A percentile compares a stretch with the other conserved stretches of the same genome.
Evolutionary conservation across 2,797 vertebrate species (phyloP).

Genomic region (Bradypodion pumilum): DNA sequence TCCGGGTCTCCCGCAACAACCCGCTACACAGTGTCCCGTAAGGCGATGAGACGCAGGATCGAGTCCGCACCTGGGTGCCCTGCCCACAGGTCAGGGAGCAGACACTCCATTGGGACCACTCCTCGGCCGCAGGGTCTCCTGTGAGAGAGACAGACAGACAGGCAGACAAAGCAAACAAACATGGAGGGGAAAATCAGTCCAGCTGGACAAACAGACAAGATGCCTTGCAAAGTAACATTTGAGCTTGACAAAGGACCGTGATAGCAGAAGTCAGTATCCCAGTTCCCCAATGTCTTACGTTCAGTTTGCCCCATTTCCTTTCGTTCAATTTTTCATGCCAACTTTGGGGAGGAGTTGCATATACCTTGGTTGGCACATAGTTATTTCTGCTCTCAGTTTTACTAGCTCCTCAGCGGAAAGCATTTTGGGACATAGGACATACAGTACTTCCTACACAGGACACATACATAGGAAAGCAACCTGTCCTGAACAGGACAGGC

Average conservation of each 20-base stretch:
- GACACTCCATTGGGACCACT: conserved; percentile 99
- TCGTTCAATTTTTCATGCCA: not conserved
- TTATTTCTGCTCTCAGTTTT: not conserved
- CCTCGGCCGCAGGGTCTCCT: conserved; percentile 96
- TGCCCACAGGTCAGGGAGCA: conserved; percentile 97
- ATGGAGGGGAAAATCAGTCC: not conserved
- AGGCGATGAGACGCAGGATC: conserved; percentile 95
- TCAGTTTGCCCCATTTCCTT: not conserved
- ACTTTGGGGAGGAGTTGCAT: not conserved
- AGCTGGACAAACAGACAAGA: not conserved
- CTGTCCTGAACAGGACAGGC: not conserved
- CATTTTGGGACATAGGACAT: not conserved
- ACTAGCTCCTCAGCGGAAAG: not conserved
- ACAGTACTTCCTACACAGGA: not conserved
- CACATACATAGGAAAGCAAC: not conserved
- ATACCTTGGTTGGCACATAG: not conserved
- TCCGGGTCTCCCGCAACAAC: conserved; percentile 91
- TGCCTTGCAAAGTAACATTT: not conserved
- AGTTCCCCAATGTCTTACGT: not conserved
- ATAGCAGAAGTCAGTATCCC: no score
- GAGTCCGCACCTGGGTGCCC: conserved; percentile 94
- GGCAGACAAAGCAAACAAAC: accelerated
- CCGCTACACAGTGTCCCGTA: conserved; percentile 97
- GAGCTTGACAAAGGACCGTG: no score
- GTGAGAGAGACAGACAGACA: conserved; percentile 42